A percentile compares a stretch with the other conserved stretches of the same genome.
These are phyloP conservation scores for Hylia prasina DNA, from an alignment of 2,113 vertebrate genomes.

Conservation along the genomic window DNA sequence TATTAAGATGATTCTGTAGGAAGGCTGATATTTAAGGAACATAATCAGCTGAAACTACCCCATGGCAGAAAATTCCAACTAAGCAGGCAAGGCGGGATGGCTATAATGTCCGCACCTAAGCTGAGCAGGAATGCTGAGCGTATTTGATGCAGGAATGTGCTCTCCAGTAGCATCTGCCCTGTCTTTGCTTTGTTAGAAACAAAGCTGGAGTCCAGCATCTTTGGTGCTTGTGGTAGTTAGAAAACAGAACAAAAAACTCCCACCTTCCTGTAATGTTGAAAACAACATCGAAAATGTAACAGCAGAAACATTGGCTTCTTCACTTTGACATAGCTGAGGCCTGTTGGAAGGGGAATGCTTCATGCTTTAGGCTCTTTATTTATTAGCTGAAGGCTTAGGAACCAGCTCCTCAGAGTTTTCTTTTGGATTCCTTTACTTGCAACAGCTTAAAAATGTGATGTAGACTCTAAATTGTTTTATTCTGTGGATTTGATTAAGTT, in stretches of 20 bases:
- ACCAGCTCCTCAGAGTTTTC: not conserved
- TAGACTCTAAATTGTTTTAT: not conserved
- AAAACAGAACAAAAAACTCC: not conserved
- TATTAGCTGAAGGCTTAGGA: not conserved
- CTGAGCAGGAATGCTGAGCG: fast-evolving
- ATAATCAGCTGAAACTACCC: not conserved
- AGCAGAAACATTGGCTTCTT: not conserved
- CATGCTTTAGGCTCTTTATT: not conserved
- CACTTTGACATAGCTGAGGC: not conserved
- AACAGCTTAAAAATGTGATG: not conserved
- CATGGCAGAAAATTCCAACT: not conserved
- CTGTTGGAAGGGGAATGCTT: conserved; percentile 20
- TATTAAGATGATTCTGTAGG: not conserved
- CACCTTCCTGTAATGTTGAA: not conserved
- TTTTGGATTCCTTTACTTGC: not conserved
- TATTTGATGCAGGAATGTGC: not conserved
- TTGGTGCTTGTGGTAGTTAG: not conserved
- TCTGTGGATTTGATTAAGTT: not conserved
- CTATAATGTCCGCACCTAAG: not conserved
- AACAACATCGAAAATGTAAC: not conserved
- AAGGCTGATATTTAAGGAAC: not conserved
- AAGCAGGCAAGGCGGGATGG: not conserved
- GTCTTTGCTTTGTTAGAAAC: not conserved
- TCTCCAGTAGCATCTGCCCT: not conserved
- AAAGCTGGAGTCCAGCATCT: not conserved